phyloP scores from a whole-genome alignment of 35 echinoderm and acorn worm species.

The Patiria miniata region DNA sequence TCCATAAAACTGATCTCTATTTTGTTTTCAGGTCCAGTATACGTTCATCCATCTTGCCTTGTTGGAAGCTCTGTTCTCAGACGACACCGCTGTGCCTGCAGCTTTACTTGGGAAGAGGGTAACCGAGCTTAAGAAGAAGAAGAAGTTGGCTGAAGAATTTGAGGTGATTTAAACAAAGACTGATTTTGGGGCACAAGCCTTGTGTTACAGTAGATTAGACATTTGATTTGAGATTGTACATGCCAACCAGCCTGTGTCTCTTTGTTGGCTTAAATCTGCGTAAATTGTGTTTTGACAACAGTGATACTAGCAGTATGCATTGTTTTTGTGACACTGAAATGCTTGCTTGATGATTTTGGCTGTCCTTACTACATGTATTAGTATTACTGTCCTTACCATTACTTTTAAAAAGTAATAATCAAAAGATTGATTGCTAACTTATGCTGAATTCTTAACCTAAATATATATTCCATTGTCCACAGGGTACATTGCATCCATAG shows the following conservation, averaged over 20 bases:
- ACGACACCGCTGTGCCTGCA: slow-evolving; percentile 46
- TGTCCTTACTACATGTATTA: too few relatives aligned
- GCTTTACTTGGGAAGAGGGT: slow-evolving; percentile 8
- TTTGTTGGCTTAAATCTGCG: neutral
- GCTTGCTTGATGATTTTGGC: too few relatives aligned
- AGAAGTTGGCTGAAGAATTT: slow-evolving; percentile 33
- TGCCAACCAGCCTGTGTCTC: neutral
- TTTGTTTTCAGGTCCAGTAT: slow-evolving; percentile 68
- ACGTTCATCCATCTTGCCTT: slow-evolving; percentile 68
- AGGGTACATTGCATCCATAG: too few relatives aligned
- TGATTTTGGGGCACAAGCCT: neutral
- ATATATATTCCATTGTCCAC: too few relatives aligned
- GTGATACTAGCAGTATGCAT: too few relatives aligned
- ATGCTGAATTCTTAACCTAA: too few relatives aligned
- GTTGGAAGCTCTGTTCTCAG: slow-evolving; percentile 49
- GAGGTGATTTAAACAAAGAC: neutral
- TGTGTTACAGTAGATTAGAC: neutral
- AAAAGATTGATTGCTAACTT: too few relatives aligned
- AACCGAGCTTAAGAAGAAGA: slow-evolving; percentile 5
- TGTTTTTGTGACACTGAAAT: too few relatives aligned
- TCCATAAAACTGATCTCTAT: neutral
- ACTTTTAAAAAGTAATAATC: too few relatives aligned
- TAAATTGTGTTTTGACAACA: neutral
- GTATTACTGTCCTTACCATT: too few relatives aligned
- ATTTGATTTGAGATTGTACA: slow-evolving; percentile 1